A percentile compares a stretch with the other conserved stretches of the same genome.
Conservation (phyloP, 2,797 vertebrate genomes). For the Gallinago solitaria region DNA sequence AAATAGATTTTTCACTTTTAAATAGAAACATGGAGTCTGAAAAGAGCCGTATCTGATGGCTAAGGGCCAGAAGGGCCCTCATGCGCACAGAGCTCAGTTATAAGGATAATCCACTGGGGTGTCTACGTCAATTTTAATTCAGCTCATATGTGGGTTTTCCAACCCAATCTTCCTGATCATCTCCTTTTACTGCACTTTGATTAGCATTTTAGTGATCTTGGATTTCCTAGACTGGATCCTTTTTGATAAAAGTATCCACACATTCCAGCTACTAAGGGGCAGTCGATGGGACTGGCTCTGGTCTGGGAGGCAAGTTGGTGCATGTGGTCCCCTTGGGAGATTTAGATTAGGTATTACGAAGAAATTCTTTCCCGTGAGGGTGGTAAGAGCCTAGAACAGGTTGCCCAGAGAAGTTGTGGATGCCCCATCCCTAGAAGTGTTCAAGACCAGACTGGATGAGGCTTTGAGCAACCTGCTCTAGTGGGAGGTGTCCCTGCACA, state of each 20-base stretch:
- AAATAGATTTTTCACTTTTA: not conserved
- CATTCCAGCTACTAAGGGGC: not conserved
- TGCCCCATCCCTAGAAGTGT: too few relatives aligned
- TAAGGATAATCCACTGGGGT: not conserved
- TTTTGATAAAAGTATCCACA: not conserved
- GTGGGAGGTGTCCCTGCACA: too few relatives aligned
- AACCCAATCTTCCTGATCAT: not conserved
- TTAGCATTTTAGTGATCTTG: not conserved
- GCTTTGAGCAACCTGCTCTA: too few relatives aligned
- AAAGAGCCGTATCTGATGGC: not conserved
- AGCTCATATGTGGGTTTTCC: not conserved
- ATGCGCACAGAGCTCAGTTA: not conserved
- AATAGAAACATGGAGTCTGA: not conserved
- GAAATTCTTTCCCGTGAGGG: too few relatives aligned
- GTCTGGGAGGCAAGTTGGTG: not conserved
- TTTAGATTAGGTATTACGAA: too few relatives aligned
- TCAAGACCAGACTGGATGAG: too few relatives aligned
- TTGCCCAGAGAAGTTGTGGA: too few relatives aligned
- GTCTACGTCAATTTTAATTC: not conserved
- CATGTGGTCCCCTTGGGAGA: not conserved
- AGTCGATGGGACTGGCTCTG: fast-evolving
- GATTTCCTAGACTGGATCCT: not conserved
- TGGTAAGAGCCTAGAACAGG: too few relatives aligned
- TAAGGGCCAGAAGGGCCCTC: not conserved
- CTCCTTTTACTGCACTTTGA: not conserved